Evolutionary conservation across 2,113 vertebrate species (phyloP).

Genomic region (Nymphicus hollandicus): DNA sequence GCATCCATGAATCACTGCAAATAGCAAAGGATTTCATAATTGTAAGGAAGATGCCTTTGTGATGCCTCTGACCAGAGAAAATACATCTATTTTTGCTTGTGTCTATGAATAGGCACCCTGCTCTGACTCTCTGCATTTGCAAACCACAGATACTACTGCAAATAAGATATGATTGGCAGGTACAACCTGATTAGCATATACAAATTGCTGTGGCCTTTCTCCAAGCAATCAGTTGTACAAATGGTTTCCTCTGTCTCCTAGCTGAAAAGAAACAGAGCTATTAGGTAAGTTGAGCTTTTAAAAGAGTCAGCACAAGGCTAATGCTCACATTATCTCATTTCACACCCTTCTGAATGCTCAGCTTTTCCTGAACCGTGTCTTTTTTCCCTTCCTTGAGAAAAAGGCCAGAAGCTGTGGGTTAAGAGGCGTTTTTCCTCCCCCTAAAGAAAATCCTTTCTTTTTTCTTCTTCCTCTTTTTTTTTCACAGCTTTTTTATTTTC

Average conservation of each 20-base stretch:
- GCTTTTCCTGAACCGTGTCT: not conserved
- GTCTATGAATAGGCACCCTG: constrained; percentile 8
- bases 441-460: not conserved
- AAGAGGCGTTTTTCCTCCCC: not conserved
- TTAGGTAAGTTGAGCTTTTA: not conserved
- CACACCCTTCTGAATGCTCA: not conserved
- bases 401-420: not conserved
- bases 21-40: constrained; percentile 36
- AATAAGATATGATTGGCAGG: constrained; percentile 38
- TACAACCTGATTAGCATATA: constrained; percentile 1
- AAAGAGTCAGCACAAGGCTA: not conserved
- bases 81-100: constrained; percentile 16
- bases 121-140: constrained; percentile 8
- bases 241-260: constrained; percentile 9
- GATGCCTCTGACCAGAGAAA: constrained; percentile 28
- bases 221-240: constrained; percentile 15
- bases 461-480: not conserved
- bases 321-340: not conserved
- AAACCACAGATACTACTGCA: constrained; percentile 15
- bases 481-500: not conserved
- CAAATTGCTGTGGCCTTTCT: constrained; percentile 51
- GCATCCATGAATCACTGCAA: not conserved
- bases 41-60: constrained; percentile 22
- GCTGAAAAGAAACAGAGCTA: not conserved
- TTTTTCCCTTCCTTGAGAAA: not conserved